Percentiles rank a stretch among this genome's conserved stretches.
Evolutionary conservation across 2,113 vertebrate species (phyloP).

Genomic region (Osmerus mordax): DNA sequence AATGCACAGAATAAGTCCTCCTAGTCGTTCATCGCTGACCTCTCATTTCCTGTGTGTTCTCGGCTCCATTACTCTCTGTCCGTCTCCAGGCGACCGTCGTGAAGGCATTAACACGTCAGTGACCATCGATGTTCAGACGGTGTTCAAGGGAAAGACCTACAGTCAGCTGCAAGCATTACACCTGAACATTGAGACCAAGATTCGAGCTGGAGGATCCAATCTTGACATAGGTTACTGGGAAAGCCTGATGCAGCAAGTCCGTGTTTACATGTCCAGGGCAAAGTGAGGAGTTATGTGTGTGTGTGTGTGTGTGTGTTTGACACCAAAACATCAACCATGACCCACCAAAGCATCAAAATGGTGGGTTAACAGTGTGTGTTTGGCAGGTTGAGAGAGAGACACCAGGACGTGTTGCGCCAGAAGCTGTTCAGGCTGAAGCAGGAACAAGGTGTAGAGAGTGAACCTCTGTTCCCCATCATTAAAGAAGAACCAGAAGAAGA

Average conservation of each 20-base stretch:
- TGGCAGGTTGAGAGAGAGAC: constrained; percentile 86
- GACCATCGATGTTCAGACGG: constrained; percentile 87
- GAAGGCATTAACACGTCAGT: constrained; percentile 95
- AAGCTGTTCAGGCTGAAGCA: constrained; percentile 97
- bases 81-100: constrained; percentile 84
- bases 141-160: constrained; percentile 98
- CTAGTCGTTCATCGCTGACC: no score
- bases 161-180: constrained; percentile 92
- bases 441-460: constrained; percentile 94
- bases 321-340: neutral
- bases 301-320: accelerated
- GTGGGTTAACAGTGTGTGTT: neutral
- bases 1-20: neutral
- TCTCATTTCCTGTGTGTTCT: neutral
- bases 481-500: constrained; percentile 75
- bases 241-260: constrained; percentile 91
- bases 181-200: constrained; percentile 91
- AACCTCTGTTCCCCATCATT: constrained; percentile 91
- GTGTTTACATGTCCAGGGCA: constrained; percentile 93
- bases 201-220: constrained; percentile 87
- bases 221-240: constrained; percentile 99
- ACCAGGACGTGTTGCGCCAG: constrained; percentile 94
- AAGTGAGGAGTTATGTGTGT: constrained; percentile 65
- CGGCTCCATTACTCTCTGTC: neutral
- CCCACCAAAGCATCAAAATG: neutral